Evolutionary conservation across 2,797 vertebrate species (phyloP), one percentile per base, ranked within the genome.

Genomic region (Syngnathus acus): DNA sequence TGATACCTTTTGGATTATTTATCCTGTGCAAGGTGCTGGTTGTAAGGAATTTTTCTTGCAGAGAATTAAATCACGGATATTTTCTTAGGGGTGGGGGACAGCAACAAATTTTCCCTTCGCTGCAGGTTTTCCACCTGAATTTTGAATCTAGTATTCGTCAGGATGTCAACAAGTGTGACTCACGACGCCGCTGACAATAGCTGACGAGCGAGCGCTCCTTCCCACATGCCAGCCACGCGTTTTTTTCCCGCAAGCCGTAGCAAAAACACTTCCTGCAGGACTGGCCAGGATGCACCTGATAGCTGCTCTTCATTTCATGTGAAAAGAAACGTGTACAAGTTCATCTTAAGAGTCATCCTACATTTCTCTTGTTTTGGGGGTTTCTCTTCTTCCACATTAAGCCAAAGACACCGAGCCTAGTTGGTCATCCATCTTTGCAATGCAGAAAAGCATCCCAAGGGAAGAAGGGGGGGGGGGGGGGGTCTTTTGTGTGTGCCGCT

Each of bases 261-360:
- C 77, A 51, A 55, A 64, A 59, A 59, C 57, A 69, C 78, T 82
- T 87, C 82, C 85, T 84, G 73, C 65, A 64, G 68, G 54, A 68
- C 66, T n/a, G 9, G 9, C 50, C 57, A 86, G 89, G 89, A 89
- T 85, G 78, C 89, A 90, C 84, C 89, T 88, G 89, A 76, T 73
- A 51, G 50, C 50, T 21, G 19, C n/a, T 21, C 50, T 51, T 51
- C 6, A 51, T 14, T 9, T 51, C n/a, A 51, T 9, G 9, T 21
- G n/a, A 51, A 51, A 21, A 21, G 50, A 9, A 51, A 38, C 32
- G 9, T 39, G 57, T 39, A 19, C 32, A 40, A 59, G 3, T n/a
- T 8, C 9, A 59, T 0, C 0, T 16, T 13, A 17, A 1, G 55
- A 10, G 21, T n/a, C 7, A 4, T 21, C 50, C 50, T 51, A 4